These are phyloP conservation scores for Resseliella maxima DNA, from an alignment of 2,888 invertebrate species.

Conservation along the genomic window DNA sequence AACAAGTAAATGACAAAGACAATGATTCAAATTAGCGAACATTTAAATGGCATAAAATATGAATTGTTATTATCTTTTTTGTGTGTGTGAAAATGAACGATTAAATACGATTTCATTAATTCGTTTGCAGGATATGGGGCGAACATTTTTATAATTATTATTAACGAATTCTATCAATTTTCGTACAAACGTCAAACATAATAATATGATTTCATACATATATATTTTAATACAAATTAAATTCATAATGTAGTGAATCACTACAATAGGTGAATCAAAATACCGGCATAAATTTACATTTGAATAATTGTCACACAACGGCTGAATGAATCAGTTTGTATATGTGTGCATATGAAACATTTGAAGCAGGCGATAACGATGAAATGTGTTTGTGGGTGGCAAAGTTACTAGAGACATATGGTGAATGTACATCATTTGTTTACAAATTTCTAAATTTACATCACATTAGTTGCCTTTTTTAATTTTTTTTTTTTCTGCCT, in stretches of 20 bases:
- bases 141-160: too few relatives aligned
- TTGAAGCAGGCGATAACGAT: not conserved
- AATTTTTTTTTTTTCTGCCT: not conserved
- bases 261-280: not conserved
- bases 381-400: slow-evolving; percentile 26
- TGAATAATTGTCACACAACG: not conserved
- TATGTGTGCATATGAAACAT: too few relatives aligned
- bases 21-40: not conserved
- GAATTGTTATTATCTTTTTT: not conserved
- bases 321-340: not conserved
- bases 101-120: too few relatives aligned
- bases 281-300: not conserved
- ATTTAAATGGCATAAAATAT: not conserved
- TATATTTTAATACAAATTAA: too few relatives aligned
- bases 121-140: too few relatives aligned
- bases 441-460: slow-evolving; percentile 38
- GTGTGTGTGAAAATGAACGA: too few relatives aligned
- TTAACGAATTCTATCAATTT: too few relatives aligned
- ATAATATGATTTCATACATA: too few relatives aligned
- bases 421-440: slow-evolving; percentile 17
- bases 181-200: too few relatives aligned
- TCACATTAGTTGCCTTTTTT: slow-evolving; percentile 28
- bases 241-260: not conserved
- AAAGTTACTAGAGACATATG: slow-evolving; percentile 21
- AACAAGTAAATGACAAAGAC: not conserved